These are phyloP conservation scores for Augochlorella aurata DNA, from an alignment of 2,888 invertebrate genomes.

Conservation along the genomic window DNA sequence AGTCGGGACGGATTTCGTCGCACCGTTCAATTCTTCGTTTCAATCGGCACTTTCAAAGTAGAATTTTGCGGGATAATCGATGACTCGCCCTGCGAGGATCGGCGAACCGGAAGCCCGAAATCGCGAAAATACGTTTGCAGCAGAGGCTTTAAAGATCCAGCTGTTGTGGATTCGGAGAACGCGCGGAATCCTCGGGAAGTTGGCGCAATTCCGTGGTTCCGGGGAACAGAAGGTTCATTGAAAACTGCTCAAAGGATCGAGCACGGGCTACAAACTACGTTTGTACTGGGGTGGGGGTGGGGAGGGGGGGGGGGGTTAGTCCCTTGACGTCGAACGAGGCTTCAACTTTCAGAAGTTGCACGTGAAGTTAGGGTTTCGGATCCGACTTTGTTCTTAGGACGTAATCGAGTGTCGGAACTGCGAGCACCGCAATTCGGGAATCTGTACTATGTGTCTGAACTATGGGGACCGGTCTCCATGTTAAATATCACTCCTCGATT, in stretches of 20 bases:
- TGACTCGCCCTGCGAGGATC: background rate
- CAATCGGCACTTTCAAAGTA: background rate
- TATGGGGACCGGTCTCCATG: background rate
- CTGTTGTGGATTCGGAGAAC: constrained; percentile 2
- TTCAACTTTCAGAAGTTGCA: constrained; percentile 2
- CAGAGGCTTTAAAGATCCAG: background rate
- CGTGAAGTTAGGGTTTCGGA: background rate
- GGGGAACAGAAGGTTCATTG: constrained; percentile 19
- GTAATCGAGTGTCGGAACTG: background rate
- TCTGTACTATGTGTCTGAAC: background rate
- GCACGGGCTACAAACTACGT: constrained; percentile 9
- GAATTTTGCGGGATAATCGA: background rate
- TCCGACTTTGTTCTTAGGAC: background rate
- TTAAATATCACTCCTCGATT: background rate
- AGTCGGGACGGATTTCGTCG: background rate
- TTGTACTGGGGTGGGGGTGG: background rate
- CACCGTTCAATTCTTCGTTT: background rate
- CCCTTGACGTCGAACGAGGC: constrained; percentile 15
- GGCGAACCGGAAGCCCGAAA: background rate
- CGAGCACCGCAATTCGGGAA: background rate
- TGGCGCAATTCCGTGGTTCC: constrained; percentile 34
- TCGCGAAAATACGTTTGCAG: background rate
- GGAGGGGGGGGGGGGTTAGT: background rate
- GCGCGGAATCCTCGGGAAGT: constrained; percentile 6
- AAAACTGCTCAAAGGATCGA: constrained; percentile 18